Evolutionary conservation across 2,888 invertebrate species (phyloP), one percentile per base, ranked within the genome.

Genomic region (Melanargia galathea): DNA sequence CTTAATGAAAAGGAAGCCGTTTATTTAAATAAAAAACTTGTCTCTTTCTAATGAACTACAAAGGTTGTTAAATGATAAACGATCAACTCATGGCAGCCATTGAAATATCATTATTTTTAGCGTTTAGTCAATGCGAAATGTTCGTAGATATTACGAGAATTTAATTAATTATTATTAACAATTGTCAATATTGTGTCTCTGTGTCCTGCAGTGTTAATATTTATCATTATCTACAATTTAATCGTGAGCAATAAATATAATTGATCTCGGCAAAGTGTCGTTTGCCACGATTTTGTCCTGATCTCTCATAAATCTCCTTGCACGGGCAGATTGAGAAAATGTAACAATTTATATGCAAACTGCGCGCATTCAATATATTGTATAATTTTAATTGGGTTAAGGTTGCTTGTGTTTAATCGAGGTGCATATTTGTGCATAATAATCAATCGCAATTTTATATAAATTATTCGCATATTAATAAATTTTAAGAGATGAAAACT

Each of bases 251-350:
- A 35, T 38, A n/a, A 45, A 63, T 10, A 52, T 58, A 33, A 58
- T 48, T 48, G 46, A 54, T 46, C 11, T 52, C 51, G 16, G 30
- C 54, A 45, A 54, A 46, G 45, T 46, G 45, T 46, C 45, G 51
- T 51, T 49, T 22, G 58, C 46, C 46, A 55, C 54, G 35, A 24
- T 48, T 63, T 38, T 20, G 63, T 45, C 16, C 51, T 54, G 48
- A 59, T 54, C 52, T 20, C 16, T 38, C 20, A 59, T 63, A 59
- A 63, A 63, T 59, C 43, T 43, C 43, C 62, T 58, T 45, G 24
- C 45, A 38, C 51, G 51, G 26, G 46, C 60, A 8, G 65, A 63
- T 63, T 63, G 58, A 63, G 60, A 63, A 61, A 68, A 63, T 46
- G 45, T 46, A 56, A 55, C 67, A 51, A 65, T 67, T 65, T 63